Conservation (phyloP, 1,140 invertebrate species). For the Eupristina koningsbergeri region DNA sequence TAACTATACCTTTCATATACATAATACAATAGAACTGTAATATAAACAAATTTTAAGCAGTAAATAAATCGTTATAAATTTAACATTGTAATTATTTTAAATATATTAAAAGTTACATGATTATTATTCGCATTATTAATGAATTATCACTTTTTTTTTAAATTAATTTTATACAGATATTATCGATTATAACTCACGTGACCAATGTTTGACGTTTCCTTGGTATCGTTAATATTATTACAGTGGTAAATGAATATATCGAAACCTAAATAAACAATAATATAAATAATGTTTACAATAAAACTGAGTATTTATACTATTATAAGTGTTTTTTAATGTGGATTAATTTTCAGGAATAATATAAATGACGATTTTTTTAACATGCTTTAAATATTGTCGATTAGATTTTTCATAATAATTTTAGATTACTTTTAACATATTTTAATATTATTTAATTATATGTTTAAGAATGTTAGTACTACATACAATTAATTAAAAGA, state of each 20-base stretch:
- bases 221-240: conserved; percentile 20
- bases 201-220: neutral
- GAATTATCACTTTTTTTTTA: neutral
- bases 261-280: neutral
- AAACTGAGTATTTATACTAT: neutral
- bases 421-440: neutral
- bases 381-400: neutral
- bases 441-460: neutral
- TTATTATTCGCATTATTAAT: neutral
- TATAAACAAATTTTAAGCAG: too few species aligned
- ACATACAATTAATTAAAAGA: too few species aligned
- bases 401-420: neutral
- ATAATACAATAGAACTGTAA: too few species aligned
- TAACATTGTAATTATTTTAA: too few species aligned
- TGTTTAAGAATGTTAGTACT: too few species aligned
- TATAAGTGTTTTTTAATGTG: neutral
- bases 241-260: neutral
- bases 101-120: too few species aligned
- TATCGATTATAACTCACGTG: neutral
- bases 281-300: too few species aligned
- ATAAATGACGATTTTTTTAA: neutral
- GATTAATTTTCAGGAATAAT: too few species aligned
- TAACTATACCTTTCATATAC: too few species aligned
- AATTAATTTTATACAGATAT: neutral
- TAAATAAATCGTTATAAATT: too few species aligned